These are phyloP conservation scores for Lithosia quadra DNA, from an alignment of 2,888 invertebrate species.

Conservation along the genomic window DNA sequence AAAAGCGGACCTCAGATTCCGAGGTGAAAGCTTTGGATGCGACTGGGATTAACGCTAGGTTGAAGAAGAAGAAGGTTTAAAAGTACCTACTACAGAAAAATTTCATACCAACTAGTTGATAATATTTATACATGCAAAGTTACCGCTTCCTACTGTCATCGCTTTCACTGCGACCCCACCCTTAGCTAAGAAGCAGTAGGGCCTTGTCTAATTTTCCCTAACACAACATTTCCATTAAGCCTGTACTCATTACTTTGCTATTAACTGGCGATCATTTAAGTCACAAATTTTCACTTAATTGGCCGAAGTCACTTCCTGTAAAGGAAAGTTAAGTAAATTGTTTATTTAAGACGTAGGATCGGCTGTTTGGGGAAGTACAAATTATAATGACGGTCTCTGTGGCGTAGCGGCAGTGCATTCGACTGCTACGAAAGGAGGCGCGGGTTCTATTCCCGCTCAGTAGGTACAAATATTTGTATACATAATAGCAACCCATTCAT, in stretches of 20 bases:
- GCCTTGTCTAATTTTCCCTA: slow-evolving; percentile 20
- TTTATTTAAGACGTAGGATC: neutral
- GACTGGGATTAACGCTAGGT: too few relatives aligned
- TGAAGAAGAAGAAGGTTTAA: too few relatives aligned
- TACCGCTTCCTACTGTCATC: neutral
- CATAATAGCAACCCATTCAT: too few relatives aligned
- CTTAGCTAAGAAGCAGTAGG: slow-evolving; percentile 1
- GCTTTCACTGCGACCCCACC: neutral
- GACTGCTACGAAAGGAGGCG: too few relatives aligned
- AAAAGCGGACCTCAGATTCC: too few relatives aligned
- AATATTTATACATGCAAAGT: too few relatives aligned
- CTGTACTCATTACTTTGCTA: slow-evolving; percentile 39
- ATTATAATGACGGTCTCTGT: neutral
- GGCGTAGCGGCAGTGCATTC: neutral
- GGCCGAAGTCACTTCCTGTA: neutral
- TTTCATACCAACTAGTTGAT: too few relatives aligned
- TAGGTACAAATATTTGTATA: too few relatives aligned
- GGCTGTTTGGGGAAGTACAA: neutral
- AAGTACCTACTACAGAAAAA: too few relatives aligned
- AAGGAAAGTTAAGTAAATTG: neutral
- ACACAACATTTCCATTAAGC: slow-evolving; percentile 55
- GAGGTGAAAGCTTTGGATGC: too few relatives aligned
- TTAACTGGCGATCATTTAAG: slow-evolving; percentile 34
- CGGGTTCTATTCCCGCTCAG: too few relatives aligned
- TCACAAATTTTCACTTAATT: slow-evolving; percentile 28